Conservation (phyloP, 2,888 invertebrate species). For the Lithophane socia region DNA sequence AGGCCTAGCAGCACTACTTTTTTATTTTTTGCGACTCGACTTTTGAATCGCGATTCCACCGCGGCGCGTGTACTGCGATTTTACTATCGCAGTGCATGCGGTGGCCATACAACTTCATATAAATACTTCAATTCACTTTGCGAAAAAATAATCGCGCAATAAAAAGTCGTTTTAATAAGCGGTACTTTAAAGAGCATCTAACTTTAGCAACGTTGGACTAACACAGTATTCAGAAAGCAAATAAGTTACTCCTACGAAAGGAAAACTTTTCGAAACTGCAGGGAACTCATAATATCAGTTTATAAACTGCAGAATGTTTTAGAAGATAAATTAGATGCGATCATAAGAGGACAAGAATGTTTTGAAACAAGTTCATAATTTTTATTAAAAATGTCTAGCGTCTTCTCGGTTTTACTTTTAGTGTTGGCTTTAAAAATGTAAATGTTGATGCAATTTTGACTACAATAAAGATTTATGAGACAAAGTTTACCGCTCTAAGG, state of each 20-base stretch:
- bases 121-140: no score
- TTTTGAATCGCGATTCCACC: no score
- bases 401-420: neutral
- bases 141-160: no score
- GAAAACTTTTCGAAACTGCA: slow-evolving; percentile 37
- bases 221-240: slow-evolving; percentile 16
- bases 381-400: neutral
- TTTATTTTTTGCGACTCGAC: no score
- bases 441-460: neutral
- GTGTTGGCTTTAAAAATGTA: neutral
- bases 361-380: slow-evolving; percentile 10
- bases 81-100: no score
- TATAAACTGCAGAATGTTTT: slow-evolving; percentile 29
- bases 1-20: no score
- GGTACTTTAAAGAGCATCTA: neutral
- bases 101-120: no score
- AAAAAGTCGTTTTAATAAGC: neutral
- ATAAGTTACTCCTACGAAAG: slow-evolving; percentile 22
- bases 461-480: slow-evolving; percentile 1
- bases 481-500: slow-evolving; percentile 2
- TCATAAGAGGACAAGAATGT: slow-evolving; percentile 16
- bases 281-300: slow-evolving; percentile 31
- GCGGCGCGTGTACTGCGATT: no score
- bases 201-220: neutral
- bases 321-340: slow-evolving; percentile 22